Percentiles rank a stretch among this genome's conserved stretches.
phyloP scores from a whole-genome alignment of 2,888 invertebrate species.

The Pocota personata region DNA sequence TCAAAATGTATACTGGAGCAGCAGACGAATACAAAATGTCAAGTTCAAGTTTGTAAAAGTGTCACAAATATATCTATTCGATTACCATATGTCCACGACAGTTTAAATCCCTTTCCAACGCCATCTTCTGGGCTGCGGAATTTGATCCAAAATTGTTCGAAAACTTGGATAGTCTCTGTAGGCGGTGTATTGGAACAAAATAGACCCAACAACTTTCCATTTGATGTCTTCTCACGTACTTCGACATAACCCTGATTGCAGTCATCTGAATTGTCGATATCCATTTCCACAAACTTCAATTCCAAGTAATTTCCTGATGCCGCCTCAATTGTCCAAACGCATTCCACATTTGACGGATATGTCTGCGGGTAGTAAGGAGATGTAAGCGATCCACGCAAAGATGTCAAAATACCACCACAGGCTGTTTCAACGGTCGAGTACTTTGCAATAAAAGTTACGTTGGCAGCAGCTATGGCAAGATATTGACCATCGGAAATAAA shows the following conservation, averaged over 20 bases:
- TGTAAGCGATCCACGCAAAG: conserved; percentile 86
- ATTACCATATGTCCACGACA: conserved; percentile 88
- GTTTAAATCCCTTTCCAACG: conserved; percentile 88
- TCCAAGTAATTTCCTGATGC: conserved; percentile 88
- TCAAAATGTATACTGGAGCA: too few relatives aligned
- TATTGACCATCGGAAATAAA: conserved; percentile 86
- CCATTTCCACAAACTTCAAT: conserved; percentile 87
- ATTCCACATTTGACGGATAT: conserved; percentile 88
- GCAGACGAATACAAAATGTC: too few relatives aligned
- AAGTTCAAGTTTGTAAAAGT: too few relatives aligned
- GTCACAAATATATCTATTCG: too few relatives aligned
- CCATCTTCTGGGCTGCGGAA: conserved; percentile 87
- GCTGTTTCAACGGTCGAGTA: conserved; percentile 84
- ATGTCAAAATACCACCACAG: conserved; percentile 88
- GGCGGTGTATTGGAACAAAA: conserved; percentile 88
- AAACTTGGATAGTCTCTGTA: conserved; percentile 85
- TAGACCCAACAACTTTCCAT: conserved; percentile 87
- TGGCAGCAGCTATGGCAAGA: conserved; percentile 72
- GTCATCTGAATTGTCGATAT: conserved; percentile 87
- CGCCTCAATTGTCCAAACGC: conserved; percentile 88
- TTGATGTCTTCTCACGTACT: conserved; percentile 87
- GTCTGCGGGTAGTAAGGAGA: conserved; percentile 88
- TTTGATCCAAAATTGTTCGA: conserved; percentile 88
- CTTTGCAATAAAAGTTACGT: conserved; percentile 79
- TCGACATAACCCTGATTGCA: conserved; percentile 95